Conservation (phyloP, 2,113 vertebrate species). For the Lepus europaeus region DNA sequence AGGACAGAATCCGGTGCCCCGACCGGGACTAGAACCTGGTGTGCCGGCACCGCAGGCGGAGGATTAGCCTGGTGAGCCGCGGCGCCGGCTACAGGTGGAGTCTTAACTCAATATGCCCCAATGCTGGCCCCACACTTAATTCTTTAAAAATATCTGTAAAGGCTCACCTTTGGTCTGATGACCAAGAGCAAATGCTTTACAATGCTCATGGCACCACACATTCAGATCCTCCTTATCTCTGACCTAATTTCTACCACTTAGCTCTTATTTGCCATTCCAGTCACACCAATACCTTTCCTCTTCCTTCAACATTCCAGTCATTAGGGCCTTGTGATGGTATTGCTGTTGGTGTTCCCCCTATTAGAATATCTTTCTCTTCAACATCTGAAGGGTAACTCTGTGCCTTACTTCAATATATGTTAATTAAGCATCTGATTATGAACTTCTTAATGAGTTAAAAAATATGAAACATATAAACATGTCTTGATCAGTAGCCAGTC, state of each 20-base stretch:
- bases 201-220: accelerated
- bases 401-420: background rate
- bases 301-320: background rate
- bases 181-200: background rate
- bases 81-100: too few relatives aligned
- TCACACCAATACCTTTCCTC: accelerated
- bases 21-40: too few relatives aligned
- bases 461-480: background rate
- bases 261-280: background rate
- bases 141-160: too few relatives aligned
- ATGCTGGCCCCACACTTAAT: too few relatives aligned
- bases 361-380: background rate
- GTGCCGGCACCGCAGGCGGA: too few relatives aligned
- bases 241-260: background rate
- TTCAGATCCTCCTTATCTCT: background rate
- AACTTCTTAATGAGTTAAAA: background rate
- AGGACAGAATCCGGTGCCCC: too few relatives aligned
- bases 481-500: background rate
- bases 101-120: too few relatives aligned
- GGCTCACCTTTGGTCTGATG: background rate
- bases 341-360: background rate
- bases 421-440: background rate
- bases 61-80: too few relatives aligned
- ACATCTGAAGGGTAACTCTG: background rate
- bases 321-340: accelerated